Base-by-base conservation (phyloP, 2,888 invertebrate genomes). In the Megaustenia siamemsis region DNA sequence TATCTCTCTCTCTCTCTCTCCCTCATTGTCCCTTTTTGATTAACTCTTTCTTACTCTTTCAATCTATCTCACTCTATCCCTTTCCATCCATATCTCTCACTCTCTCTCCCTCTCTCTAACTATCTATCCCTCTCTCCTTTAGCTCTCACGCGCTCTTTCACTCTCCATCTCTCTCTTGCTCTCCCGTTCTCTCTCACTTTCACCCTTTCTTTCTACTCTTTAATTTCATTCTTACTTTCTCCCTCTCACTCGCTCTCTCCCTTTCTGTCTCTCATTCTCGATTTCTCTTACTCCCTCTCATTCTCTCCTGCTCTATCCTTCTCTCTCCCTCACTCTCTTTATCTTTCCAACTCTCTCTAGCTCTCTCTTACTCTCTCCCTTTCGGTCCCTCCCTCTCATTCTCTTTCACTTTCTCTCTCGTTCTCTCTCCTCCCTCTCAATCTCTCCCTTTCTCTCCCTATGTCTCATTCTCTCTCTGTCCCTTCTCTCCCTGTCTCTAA, bases 151-250 rank as follows among this genome's bases (percentile, higher is more conserved):
- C 15, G 49, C 15, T 49, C 49, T 10, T 10, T 49, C 49, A 49
- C 49, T 15, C 10, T 49, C 49, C 49, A 49, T 49, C 49, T 49
- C 49, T 49, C 6, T 10, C 49, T 15, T 6, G 49, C 6, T 49
- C 49, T 15, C 6, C 60, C 80, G 73, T 43, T 80, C 71, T 78
- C 71, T 84, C 80, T 84, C 68, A 78, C 78, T 69, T 63, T n/a
- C n/a, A 28, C 43, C 53, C 71, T 69, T 43, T 69, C 81, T 49
- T 32, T 79, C 43, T 79, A 43, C 63, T 35, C 71, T 32, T 24
- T 24, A 15, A 32, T 21, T 40, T 8, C 32, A 21, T 38, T 5
- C 15, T 53, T 8, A 53, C n/a, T 49, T 40, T 69, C 40, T 45
- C 43, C 68, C 53, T 63, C 83, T 63, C 40, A 38, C 69, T 84